A percentile compares a stretch with the other conserved stretches of the same genome.
Conservation (phyloP, 2,113 vertebrate genomes). For the Mus musculus region GRCm39 chr13:19235501-19236000, state of each 20-base stretch:
- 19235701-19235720: neutral
- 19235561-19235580: conserved; percentile 10
- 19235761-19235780: neutral
- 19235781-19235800: neutral
- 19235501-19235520: neutral
- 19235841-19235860: neutral
- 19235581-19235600: neutral
- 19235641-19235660: conserved; percentile 9
- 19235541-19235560: neutral
- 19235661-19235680: neutral
- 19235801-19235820: neutral
- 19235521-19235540: neutral
- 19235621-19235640: neutral
- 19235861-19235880: neutral
- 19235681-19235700: neutral
- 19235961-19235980: neutral
- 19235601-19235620: neutral
- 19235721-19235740: neutral
- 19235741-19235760: conserved; percentile 18
- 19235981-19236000: neutral
- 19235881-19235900: neutral
- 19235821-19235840: neutral
- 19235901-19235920: neutral
- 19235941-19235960: neutral
- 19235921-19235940: neutral